Conservation (phyloP, 1,140 invertebrate species). For the Acromyrmex heyeri region DNA sequence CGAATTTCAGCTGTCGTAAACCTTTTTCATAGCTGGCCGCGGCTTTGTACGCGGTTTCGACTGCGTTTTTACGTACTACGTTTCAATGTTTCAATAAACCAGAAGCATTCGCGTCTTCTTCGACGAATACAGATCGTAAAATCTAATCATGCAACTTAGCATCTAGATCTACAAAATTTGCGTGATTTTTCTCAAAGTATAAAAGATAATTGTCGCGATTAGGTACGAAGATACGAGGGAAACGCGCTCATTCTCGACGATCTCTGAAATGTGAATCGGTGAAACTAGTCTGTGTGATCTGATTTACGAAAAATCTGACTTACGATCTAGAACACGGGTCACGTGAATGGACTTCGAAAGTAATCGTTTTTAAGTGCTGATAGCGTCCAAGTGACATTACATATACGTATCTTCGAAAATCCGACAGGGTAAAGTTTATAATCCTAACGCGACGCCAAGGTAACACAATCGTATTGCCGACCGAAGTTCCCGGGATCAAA, state of each 20-base stretch:
- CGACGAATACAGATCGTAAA: neutral
- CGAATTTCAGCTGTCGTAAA: constrained; percentile 74
- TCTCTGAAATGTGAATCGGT: neutral
- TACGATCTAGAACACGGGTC: neutral
- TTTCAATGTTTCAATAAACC: constrained; percentile 64
- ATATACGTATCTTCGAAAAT: constrained; percentile 47
- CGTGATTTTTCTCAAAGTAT: neutral
- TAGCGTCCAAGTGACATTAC: constrained; percentile 4
- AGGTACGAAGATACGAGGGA: neutral
- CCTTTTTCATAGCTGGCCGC: constrained; percentile 63
- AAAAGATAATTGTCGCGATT: neutral
- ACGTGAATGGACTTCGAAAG: neutral
- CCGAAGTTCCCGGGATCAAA: constrained; percentile 58
- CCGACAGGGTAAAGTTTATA: constrained; percentile 55
- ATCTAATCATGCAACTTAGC: neutral
- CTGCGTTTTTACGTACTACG: neutral
- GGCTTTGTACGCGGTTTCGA: constrained; percentile 50
- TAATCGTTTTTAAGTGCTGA: constrained; percentile 19
- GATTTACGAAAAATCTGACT: neutral
- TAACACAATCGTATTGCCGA: constrained; percentile 16
- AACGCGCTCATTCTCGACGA: neutral
- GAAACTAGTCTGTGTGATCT: neutral
- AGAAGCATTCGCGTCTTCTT: neutral
- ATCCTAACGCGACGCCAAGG: constrained; percentile 45
- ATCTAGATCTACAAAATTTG: neutral